Evolutionary conservation across 2,797 vertebrate genomes (phyloP).

Genomic region (Clarias platycephalus): DNA sequence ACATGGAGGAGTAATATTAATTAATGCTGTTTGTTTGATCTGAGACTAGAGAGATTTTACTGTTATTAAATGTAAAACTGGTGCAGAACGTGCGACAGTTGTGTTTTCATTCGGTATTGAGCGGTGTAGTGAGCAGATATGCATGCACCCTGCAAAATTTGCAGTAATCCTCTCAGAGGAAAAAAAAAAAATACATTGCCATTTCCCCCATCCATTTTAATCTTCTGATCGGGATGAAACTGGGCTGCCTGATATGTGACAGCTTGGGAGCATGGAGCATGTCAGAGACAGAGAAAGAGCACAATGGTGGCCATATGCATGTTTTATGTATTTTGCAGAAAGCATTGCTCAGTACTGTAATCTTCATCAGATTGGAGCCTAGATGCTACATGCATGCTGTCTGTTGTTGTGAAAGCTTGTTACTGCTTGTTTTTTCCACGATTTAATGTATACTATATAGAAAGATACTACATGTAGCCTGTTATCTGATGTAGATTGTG

Average conservation of each 20-base stretch:
- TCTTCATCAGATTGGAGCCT: background rate
- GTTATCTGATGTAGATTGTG: background rate
- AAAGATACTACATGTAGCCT: background rate
- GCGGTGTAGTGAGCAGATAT: slow-evolving; percentile 30
- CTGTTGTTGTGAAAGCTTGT: background rate
- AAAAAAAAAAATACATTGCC: slow-evolving; percentile 34
- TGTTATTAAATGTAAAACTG: background rate
- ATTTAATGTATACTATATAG: background rate
- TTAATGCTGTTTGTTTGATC: background rate
- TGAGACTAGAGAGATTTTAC: slow-evolving; percentile 16
- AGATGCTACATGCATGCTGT: background rate
- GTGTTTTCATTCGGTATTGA: slow-evolving; percentile 27
- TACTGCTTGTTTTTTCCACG: background rate
- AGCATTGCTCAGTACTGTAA: background rate
- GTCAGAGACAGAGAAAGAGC: slow-evolving; percentile 29
- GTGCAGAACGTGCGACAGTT: slow-evolving; percentile 19
- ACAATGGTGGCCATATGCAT: slow-evolving; percentile 32
- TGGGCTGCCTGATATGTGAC: slow-evolving; percentile 69
- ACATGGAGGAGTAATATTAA: slow-evolving; percentile 30
- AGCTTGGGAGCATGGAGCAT: slow-evolving; percentile 39
- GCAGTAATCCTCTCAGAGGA: slow-evolving; percentile 69
- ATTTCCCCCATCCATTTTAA: slow-evolving; percentile 62
- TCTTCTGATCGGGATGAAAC: slow-evolving; percentile 62
- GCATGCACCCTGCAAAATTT: slow-evolving; percentile 38
- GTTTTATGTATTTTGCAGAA: slow-evolving; percentile 21